Percentiles rank a stretch among this genome's conserved stretches.
Conservation (phyloP, 2,888 invertebrate genomes). For the Nycteola revayana region DNA sequence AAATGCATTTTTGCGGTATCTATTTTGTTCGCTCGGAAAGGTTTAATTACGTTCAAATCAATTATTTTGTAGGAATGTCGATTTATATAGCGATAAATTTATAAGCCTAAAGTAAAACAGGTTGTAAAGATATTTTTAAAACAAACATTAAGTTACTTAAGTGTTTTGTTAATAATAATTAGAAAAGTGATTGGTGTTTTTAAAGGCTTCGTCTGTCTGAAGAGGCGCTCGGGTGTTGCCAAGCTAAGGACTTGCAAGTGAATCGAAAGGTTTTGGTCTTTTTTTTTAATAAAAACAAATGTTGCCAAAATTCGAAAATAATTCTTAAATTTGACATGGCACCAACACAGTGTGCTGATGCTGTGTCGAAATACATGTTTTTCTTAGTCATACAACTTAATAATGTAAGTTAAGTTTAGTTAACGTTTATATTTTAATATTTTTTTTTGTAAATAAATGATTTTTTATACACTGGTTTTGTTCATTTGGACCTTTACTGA, state of each 20-base stretch:
- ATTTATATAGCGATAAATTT: too few species aligned
- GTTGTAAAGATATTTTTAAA: too few species aligned
- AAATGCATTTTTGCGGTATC: too few species aligned
- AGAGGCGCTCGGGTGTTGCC: conserved; percentile 57
- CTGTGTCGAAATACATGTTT: conserved; percentile 62
- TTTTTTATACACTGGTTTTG: conserved; percentile 35
- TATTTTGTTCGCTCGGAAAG: too few species aligned
- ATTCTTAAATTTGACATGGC: conserved; percentile 59
- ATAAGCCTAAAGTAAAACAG: too few species aligned
- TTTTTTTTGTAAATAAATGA: conserved; percentile 63
- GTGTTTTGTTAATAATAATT: conserved; percentile 13
- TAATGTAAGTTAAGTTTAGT: conserved; percentile 47
- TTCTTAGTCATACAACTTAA: conserved; percentile 62
- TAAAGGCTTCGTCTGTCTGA: conserved; percentile 50
- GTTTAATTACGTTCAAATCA: too few species aligned
- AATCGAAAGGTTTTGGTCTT: conserved; percentile 28
- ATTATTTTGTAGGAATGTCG: too few species aligned
- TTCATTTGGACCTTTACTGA: conserved; percentile 3
- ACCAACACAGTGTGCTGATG: conserved; percentile 56
- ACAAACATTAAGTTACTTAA: neutral
- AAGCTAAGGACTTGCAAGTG: conserved; percentile 23
- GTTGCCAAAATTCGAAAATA: conserved; percentile 60
- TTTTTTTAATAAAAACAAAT: conserved; percentile 31
- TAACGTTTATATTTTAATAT: conserved; percentile 45
- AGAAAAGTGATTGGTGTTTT: conserved; percentile 17